A percentile compares a stretch with the other conserved stretches of the same genome.
phyloP scores from a whole-genome alignment of 2,113 vertebrate species.

The Spea bombifrons region DNA sequence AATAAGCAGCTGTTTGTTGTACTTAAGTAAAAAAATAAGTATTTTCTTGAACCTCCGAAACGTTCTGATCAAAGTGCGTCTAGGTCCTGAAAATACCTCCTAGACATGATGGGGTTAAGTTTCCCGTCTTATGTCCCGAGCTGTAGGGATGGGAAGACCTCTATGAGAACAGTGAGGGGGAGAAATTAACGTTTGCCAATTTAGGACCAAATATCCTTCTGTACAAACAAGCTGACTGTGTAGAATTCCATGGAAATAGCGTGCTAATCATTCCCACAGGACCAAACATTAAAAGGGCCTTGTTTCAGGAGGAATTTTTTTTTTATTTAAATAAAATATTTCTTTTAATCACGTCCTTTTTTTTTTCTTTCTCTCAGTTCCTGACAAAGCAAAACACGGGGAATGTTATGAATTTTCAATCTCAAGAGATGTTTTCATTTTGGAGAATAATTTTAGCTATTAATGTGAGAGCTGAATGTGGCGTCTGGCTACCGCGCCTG shows the following conservation, averaged over 20 bases:
- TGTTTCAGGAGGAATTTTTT: not conserved
- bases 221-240: slow-evolving; percentile 34
- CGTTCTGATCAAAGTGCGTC: no score
- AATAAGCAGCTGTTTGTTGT: no score
- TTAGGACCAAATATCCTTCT: slow-evolving; percentile 24
- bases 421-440: no score
- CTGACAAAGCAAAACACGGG: no score
- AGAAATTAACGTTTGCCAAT: slow-evolving; percentile 18
- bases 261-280: slow-evolving; percentile 37
- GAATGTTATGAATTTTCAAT: no score
- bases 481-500: slow-evolving; percentile 24
- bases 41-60: no score
- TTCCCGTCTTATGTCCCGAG: no score
- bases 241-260: slow-evolving; percentile 29
- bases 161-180: not conserved
- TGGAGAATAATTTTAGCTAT: slow-evolving; percentile 29
- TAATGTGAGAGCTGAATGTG: slow-evolving; percentile 19
- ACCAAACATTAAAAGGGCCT: slow-evolving; percentile 15
- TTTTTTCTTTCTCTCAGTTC: not conserved
- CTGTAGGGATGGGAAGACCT: not conserved
- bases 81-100: no score
- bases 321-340: not conserved
- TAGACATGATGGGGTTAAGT: no score
- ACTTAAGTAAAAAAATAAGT: no score
- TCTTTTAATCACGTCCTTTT: slow-evolving; percentile 10